Conservation (phyloP, 2,888 invertebrate genomes). For the Micropterix aruncella region DNA sequence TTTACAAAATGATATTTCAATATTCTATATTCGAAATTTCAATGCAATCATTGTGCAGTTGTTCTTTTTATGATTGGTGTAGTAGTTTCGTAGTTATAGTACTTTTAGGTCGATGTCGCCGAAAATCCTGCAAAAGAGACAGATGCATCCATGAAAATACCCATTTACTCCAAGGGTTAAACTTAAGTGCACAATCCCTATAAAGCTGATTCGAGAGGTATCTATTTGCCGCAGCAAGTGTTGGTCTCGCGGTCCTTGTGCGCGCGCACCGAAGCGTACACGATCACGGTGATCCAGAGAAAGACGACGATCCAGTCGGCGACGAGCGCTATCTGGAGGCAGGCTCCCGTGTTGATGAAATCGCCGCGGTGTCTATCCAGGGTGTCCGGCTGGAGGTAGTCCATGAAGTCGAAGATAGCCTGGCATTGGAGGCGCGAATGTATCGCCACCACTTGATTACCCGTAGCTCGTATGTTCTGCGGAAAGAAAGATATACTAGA, state of each 20-base stretch:
- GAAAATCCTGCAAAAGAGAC: too few relatives aligned
- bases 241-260: constrained; percentile 27
- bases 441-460: constrained; percentile 43
- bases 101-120: too few relatives aligned
- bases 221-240: constrained; percentile 27
- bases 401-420: constrained; percentile 71
- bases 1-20: too few relatives aligned
- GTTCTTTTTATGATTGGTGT: too few relatives aligned
- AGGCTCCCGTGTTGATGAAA: constrained; percentile 57
- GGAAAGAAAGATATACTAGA: too few relatives aligned
- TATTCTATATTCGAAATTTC: too few relatives aligned
- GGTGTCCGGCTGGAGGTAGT: constrained; percentile 59
- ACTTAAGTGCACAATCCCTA: too few relatives aligned
- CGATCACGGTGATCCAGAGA: constrained; percentile 36
- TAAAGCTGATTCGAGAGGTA: background rate
- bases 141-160: too few relatives aligned
- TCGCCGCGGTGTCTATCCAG: constrained; percentile 49
- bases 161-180: too few relatives aligned
- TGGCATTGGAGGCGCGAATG: constrained; percentile 56
- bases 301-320: constrained; percentile 46
- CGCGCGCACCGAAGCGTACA: constrained; percentile 39
- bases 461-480: constrained; percentile 34
- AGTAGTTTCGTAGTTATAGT: too few relatives aligned
- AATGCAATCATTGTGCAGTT: too few relatives aligned
- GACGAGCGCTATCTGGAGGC: constrained; percentile 49